phyloP scores from a whole-genome alignment of 2,113 vertebrate genomes.

The Lepisosteus osseus region DNA sequence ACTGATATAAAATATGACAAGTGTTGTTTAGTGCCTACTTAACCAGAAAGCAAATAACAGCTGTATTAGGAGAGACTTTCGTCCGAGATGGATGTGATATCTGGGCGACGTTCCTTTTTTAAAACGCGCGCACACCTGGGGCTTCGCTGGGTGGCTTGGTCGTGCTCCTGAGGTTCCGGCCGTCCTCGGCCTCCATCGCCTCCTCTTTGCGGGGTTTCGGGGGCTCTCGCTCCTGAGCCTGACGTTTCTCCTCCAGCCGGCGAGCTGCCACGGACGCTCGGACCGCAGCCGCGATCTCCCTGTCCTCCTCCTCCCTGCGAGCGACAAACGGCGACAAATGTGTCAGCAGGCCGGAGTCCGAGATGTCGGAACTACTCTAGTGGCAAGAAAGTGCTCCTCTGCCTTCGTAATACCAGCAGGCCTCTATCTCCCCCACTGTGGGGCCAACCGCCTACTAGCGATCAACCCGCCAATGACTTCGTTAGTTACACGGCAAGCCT shows the following conservation, averaged over 20 bases:
- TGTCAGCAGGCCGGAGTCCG: not conserved
- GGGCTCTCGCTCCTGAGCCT: conserved; percentile 66
- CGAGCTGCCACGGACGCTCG: conserved; percentile 76
- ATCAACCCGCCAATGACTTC: too few species aligned
- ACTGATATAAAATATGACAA: too few species aligned
- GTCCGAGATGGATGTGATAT: too few species aligned
- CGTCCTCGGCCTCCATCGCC: conserved; percentile 48
- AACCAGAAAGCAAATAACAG: too few species aligned
- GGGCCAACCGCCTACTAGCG: too few species aligned
- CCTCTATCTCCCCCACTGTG: too few species aligned
- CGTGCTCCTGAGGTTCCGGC: conserved; percentile 43
- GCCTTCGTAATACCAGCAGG: too few species aligned
- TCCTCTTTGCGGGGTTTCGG: conserved; percentile 71
- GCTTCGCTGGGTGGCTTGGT: conserved; percentile 58
- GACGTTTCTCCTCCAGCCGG: conserved; percentile 72
- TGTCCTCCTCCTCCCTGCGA: conserved; percentile 87
- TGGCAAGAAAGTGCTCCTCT: too few species aligned
- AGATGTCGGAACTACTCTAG: not conserved
- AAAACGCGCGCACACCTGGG: conserved; percentile 55
- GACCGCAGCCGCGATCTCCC: conserved; percentile 83
- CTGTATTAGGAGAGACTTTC: too few species aligned
- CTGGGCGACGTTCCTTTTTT: too few species aligned
- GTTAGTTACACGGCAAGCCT: too few species aligned
- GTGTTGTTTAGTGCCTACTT: too few species aligned
- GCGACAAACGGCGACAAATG: not conserved